Evolutionary conservation across 2,888 invertebrate genomes (phyloP).

Genomic region (Pterostichus madidus): DNA sequence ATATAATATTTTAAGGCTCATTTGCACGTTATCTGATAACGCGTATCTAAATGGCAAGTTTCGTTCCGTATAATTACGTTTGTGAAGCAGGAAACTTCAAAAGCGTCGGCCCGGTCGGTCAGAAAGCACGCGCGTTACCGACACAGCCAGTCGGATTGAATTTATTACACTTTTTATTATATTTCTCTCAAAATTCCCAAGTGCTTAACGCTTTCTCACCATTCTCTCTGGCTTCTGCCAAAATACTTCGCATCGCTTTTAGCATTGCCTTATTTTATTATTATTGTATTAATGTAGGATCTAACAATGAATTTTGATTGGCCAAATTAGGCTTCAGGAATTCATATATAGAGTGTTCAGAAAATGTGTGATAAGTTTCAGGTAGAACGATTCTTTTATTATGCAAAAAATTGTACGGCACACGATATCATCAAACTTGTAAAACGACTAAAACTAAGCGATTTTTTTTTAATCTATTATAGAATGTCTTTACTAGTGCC

Average conservation of each 20-base stretch:
- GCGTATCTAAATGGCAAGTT: constrained; percentile 60
- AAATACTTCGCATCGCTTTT: neutral
- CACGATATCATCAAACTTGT: no score
- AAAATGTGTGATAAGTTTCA: no score
- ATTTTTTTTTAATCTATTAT: no score
- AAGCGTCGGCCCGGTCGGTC: constrained; percentile 42
- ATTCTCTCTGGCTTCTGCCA: no score
- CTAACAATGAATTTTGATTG: no score
- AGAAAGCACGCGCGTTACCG: constrained; percentile 15
- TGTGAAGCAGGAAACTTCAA: constrained; percentile 53
- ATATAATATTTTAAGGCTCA: constrained; percentile 60
- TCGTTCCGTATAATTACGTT: constrained; percentile 60
- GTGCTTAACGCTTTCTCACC: constrained; percentile 18
- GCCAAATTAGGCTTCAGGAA: no score
- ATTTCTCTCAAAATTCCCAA: constrained; percentile 23
- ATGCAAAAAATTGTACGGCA: no score
- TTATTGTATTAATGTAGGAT: no score
- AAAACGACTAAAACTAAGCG: no score
- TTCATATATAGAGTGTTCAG: no score
- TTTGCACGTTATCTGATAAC: constrained; percentile 60
- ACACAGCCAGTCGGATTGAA: constrained; percentile 5
- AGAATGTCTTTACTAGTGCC: no score
- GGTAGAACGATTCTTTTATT: no score
- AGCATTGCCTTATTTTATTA: neutral
- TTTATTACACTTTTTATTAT: constrained; percentile 42